Percentiles rank a stretch among this genome's conserved stretches.
phyloP scores from a whole-genome alignment of 2,113 vertebrate genomes.

The Malurus elegans region DNA sequence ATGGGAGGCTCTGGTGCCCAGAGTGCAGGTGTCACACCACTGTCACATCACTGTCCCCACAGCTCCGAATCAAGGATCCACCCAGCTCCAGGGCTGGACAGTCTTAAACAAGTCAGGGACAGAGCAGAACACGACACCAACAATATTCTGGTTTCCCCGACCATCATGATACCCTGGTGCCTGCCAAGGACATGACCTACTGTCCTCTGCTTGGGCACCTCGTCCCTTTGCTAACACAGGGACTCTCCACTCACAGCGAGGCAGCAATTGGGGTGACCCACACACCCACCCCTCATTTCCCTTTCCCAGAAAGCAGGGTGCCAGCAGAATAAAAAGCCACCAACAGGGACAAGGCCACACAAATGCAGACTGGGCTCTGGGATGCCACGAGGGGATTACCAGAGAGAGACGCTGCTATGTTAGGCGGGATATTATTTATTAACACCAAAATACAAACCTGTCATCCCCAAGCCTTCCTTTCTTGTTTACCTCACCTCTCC shows the following conservation, averaged over 20 bases:
- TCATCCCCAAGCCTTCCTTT: background rate
- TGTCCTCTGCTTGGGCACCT: background rate
- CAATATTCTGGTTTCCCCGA: fast-evolving
- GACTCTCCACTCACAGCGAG: fast-evolving
- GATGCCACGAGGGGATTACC: background rate
- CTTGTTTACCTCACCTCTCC: conserved; percentile 24
- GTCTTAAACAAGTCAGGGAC: background rate
- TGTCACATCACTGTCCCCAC: background rate
- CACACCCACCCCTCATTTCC: background rate
- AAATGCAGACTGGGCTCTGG: background rate
- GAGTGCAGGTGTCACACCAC: too few species aligned
- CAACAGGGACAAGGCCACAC: background rate
- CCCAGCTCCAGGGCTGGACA: background rate
- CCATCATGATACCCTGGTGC: fast-evolving
- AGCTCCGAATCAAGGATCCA: background rate
- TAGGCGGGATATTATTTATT: background rate
- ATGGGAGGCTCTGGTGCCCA: background rate
- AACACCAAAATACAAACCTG: background rate
- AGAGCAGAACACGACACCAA: fast-evolving
- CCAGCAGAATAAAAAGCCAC: background rate
- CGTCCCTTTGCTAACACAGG: background rate
- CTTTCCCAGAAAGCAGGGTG: background rate
- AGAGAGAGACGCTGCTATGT: background rate
- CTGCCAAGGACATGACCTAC: background rate
- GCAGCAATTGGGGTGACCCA: background rate